These are phyloP conservation scores for Perdita meconis DNA, from an alignment of 2,888 invertebrate genomes.

Conservation along the genomic window DNA sequence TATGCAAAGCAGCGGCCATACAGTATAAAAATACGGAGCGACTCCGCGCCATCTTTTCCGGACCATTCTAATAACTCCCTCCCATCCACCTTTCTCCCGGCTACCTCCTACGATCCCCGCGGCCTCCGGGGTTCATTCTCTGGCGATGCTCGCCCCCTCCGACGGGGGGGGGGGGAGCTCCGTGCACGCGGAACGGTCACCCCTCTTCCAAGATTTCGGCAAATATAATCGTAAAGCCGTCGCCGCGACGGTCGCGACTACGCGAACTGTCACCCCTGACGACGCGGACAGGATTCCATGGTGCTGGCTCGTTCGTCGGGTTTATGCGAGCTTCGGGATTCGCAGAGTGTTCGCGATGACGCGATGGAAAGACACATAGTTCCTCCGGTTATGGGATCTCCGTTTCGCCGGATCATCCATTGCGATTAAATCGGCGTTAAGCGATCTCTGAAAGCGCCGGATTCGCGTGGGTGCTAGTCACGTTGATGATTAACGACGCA, in stretches of 20 bases:
- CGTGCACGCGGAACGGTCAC: constrained; percentile 44
- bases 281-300: neutral
- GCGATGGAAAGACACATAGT: neutral
- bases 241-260: constrained; percentile 44
- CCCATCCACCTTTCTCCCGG: constrained; percentile 54
- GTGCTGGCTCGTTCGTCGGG: neutral
- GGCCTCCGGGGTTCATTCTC: constrained; percentile 48
- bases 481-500: constrained; percentile 65
- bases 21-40: constrained; percentile 85
- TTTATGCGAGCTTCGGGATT: too few species aligned
- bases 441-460: constrained; percentile 69
- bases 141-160: constrained; percentile 35
- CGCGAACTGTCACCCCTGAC: neutral
- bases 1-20: constrained; percentile 84
- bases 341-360: neutral
- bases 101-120: constrained; percentile 66
- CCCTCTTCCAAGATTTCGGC: constrained; percentile 48
- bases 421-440: constrained; percentile 74
- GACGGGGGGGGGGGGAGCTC: constrained; percentile 39
- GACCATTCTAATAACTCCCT: constrained; percentile 84
- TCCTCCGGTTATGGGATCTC: neutral
- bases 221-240: constrained; percentile 72
- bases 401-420: constrained; percentile 47
- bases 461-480: constrained; percentile 57
- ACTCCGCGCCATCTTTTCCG: constrained; percentile 85